These are phyloP conservation scores for Sarcophaga caerulescens DNA, from an alignment of 2,888 invertebrate species.

Conservation along the genomic window DNA sequence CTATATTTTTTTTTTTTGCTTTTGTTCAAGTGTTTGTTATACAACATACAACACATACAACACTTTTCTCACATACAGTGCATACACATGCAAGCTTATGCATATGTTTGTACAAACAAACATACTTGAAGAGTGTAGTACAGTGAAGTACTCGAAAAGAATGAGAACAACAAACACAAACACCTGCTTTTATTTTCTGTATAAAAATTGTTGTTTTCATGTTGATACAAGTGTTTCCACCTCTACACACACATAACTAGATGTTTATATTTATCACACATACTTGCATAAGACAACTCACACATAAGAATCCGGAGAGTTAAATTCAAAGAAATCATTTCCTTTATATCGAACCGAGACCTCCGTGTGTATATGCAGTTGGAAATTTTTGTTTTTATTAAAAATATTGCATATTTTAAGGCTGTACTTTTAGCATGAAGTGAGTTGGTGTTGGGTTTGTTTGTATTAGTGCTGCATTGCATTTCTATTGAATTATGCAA, in stretches of 20 bases:
- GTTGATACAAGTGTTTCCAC: too few relatives aligned
- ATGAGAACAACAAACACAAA: too few relatives aligned
- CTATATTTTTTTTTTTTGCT: too few relatives aligned
- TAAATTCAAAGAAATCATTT: background rate
- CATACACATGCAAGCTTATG: background rate
- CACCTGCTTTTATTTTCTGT: too few relatives aligned
- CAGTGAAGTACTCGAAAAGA: background rate
- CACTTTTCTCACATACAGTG: background rate
- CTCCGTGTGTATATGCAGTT: too few relatives aligned
- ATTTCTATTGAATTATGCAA: slow-evolving; percentile 61
- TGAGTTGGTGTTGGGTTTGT: background rate
- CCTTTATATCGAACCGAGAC: too few relatives aligned
- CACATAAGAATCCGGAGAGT: background rate
- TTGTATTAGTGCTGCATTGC: slow-evolving; percentile 20
- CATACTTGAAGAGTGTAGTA: background rate
- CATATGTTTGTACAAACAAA: background rate
- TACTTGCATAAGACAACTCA: background rate
- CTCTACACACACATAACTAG: background rate
- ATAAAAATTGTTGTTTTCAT: too few relatives aligned
- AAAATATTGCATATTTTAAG: slow-evolving; percentile 45
- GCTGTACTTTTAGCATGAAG: background rate
- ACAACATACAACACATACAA: slow-evolving; percentile 21
- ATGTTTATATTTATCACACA: background rate
- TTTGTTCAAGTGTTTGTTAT: slow-evolving; percentile 56
- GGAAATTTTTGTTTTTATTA: slow-evolving; percentile 4